phyloP scores from a whole-genome alignment of 2,797 vertebrate species.

The Pempheris klunzingeri region DNA sequence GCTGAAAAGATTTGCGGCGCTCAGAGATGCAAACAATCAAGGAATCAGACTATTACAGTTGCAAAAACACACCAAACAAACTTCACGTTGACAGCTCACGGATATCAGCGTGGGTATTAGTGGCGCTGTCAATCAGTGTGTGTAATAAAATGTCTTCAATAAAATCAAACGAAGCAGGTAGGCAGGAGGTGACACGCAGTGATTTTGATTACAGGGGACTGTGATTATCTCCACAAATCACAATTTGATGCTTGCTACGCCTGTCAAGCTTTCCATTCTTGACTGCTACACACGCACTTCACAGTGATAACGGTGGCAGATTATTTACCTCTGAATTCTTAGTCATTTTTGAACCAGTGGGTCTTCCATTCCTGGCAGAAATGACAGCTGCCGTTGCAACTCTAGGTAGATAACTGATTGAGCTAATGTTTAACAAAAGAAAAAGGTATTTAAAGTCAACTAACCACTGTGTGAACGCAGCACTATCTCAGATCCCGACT shows the following conservation, averaged over 20 bases:
- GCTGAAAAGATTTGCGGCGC: not conserved
- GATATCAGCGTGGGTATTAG: slow-evolving; percentile 25
- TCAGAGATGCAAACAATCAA: slow-evolving; percentile 29
- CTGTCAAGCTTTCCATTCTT: not conserved
- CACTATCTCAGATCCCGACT: too few relatives aligned
- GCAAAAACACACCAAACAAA: not conserved
- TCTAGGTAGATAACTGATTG: not conserved
- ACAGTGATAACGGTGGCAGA: not conserved
- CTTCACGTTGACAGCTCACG: slow-evolving; percentile 7
- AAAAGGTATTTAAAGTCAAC: too few relatives aligned
- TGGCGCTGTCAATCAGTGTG: slow-evolving; percentile 25
- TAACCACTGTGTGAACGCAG: too few relatives aligned
- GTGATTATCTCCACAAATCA: slow-evolving; percentile 15
- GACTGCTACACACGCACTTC: not conserved
- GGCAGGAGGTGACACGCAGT: slow-evolving; percentile 11
- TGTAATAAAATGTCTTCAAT: slow-evolving; percentile 6
- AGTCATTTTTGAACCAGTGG: not conserved
- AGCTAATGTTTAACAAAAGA: not conserved
- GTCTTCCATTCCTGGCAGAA: not conserved
- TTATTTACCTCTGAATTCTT: not conserved
- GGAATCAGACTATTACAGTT: slow-evolving; percentile 9
- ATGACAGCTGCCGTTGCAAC: not conserved
- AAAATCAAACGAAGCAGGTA: slow-evolving; percentile 16
- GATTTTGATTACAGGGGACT: not conserved
- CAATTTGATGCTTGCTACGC: not conserved